A percentile compares a stretch with the other conserved stretches of the same genome.
phyloP scores from a whole-genome alignment of 2,113 vertebrate genomes.

The Piliocolobus tephrosceles region DNA sequence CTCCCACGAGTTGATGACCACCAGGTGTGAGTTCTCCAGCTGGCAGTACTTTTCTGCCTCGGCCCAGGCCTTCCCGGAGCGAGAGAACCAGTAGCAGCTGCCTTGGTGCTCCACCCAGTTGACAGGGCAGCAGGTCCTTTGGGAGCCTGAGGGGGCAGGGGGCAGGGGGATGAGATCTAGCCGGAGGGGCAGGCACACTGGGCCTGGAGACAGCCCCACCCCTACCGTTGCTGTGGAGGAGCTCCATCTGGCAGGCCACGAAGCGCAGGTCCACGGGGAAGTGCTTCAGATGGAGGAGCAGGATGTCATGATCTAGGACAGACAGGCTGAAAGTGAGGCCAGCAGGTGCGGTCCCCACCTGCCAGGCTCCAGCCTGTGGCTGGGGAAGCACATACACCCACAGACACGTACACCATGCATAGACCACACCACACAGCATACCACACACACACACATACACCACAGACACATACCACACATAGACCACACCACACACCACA shows the following conservation, averaged over 20 bases:
- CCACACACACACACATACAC: background rate
- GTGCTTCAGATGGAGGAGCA: conserved; percentile 72
- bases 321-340: fast-evolving
- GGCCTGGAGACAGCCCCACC: fast-evolving
- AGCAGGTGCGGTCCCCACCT: fast-evolving
- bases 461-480: background rate
- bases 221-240: conserved; percentile 59
- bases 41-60: conserved; percentile 74
- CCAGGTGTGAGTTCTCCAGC: conserved; percentile 68
- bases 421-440: background rate
- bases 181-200: fast-evolving
- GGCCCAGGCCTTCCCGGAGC: conserved; percentile 63
- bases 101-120: conserved; percentile 72
- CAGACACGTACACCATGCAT: background rate
- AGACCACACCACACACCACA: background rate
- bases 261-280: conserved; percentile 48
- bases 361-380: background rate
- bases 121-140: conserved; percentile 71
- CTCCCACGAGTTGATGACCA: conserved; percentile 77
- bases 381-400: background rate
- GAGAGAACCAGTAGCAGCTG: conserved; percentile 84
- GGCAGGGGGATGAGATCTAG: background rate
- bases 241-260: conserved; percentile 50
- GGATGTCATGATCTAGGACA: conserved; percentile 44
- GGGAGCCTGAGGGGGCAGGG: conserved; percentile 55